Evolutionary conservation across 2,888 invertebrate species (phyloP).

Genomic region (Hirtodrosophila cameraria): DNA sequence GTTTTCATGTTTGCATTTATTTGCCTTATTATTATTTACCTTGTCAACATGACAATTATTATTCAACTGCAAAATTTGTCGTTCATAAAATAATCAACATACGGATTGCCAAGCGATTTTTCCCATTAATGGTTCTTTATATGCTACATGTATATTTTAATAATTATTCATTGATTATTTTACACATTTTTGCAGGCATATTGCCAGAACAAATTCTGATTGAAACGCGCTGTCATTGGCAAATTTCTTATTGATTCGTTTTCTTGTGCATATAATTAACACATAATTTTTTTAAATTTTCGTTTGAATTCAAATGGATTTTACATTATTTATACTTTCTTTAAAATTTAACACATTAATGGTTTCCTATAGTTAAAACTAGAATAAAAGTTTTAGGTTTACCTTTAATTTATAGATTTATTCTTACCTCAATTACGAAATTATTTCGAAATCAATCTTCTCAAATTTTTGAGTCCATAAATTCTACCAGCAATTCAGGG

Average conservation of each 20-base stretch:
- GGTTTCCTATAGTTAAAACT: too few species aligned
- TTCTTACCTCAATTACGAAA: too few species aligned
- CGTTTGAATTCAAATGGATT: too few species aligned
- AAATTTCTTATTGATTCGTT: slow-evolving; percentile 21
- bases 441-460: too few species aligned
- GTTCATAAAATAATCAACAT: slow-evolving; percentile 46
- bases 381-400: too few species aligned
- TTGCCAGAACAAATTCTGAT: slow-evolving; percentile 6
- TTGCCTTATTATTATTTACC: slow-evolving; percentile 31
- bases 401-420: too few species aligned
- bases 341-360: too few species aligned
- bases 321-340: too few species aligned
- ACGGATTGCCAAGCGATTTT: slow-evolving; percentile 36
- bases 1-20: slow-evolving; percentile 45
- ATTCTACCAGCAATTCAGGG: too few species aligned
- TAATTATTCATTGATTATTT: slow-evolving; percentile 3
- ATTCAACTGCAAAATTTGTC: background rate
- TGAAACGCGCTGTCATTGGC: slow-evolving; percentile 33
- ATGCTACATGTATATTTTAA: background rate
- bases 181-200: background rate
- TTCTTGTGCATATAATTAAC: background rate
- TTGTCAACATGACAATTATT: slow-evolving; percentile 49
- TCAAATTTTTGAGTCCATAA: too few species aligned
- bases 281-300: too few species aligned
- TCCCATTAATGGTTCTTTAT: background rate